These are phyloP conservation scores for Patella caerulea DNA, from an alignment of 2,888 invertebrate genomes.

Conservation along the genomic window DNA sequence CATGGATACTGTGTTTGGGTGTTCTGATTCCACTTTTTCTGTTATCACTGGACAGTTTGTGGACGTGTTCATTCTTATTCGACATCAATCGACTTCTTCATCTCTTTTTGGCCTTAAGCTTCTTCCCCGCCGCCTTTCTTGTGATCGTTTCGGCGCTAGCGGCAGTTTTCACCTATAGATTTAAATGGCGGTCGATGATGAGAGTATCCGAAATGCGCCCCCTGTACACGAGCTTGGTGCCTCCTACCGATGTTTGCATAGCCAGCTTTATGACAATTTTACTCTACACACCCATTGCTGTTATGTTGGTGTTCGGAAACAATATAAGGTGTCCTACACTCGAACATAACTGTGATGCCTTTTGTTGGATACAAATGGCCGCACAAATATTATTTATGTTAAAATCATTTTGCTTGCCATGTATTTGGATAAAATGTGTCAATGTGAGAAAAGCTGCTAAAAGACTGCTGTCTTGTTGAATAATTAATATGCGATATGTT, in stretches of 20 bases:
- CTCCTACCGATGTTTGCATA: background rate
- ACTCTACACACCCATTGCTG: background rate
- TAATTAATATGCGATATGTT: too few relatives aligned
- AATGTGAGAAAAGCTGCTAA: background rate
- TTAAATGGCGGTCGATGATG: background rate
- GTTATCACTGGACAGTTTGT: background rate
- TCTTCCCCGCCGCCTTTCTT: background rate
- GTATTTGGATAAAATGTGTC: conserved; percentile 3
- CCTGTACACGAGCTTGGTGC: background rate
- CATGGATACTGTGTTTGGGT: background rate
- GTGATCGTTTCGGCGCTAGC: background rate
- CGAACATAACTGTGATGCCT: background rate
- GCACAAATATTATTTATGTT: background rate
- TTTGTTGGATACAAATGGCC: background rate
- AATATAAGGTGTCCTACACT: background rate
- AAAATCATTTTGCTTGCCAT: background rate
- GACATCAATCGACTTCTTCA: background rate
- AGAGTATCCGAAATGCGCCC: background rate
- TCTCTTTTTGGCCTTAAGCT: background rate
- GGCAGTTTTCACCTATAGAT: background rate
- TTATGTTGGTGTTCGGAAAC: background rate
- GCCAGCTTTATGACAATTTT: conserved; percentile 2
- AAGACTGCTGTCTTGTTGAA: background rate
- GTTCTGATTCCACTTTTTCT: background rate
- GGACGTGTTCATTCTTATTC: background rate